phyloP scores from a whole-genome alignment of 2,113 vertebrate species.

The Oryzias celebensis region DNA sequence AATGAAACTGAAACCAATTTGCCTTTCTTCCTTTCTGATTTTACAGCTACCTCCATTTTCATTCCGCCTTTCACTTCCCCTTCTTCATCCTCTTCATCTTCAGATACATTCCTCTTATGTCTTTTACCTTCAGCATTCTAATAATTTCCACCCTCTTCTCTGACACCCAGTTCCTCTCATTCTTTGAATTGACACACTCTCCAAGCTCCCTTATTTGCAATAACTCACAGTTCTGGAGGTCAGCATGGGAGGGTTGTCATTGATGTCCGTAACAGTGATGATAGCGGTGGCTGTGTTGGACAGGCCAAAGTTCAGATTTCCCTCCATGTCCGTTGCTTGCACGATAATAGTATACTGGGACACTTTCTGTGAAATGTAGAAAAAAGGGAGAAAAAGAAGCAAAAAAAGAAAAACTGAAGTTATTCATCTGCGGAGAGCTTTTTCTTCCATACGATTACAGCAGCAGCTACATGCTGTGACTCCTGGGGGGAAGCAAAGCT shows the following conservation, averaged over 20 bases:
- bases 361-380: slow-evolving; percentile 83
- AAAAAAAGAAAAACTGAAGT: slow-evolving; percentile 8
- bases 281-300: slow-evolving; percentile 95
- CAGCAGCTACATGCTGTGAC: slow-evolving; percentile 23
- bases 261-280: slow-evolving; percentile 91
- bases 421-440: slow-evolving; percentile 34
- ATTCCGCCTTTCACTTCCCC: not conserved
- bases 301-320: slow-evolving; percentile 93
- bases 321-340: slow-evolving; percentile 97
- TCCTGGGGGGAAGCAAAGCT: slow-evolving; percentile 28
- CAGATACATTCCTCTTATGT: not conserved
- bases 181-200: slow-evolving; percentile 21
- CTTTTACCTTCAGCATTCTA: slow-evolving; percentile 10
- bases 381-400: not conserved
- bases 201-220: slow-evolving; percentile 11
- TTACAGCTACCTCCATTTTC: slow-evolving; percentile 6
- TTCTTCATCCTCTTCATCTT: not conserved
- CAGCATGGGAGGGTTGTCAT: slow-evolving; percentile 95
- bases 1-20: not conserved
- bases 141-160: slow-evolving; percentile 10
- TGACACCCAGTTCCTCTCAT: slow-evolving; percentile 13
- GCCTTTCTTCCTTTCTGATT: not conserved
- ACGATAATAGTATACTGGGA: slow-evolving; percentile 93
- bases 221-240: slow-evolving; percentile 87
- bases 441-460: slow-evolving; percentile 13